These are phyloP conservation scores for Gadopsis bispinosus DNA, from an alignment of 2,797 vertebrate genomes.

Conservation along the genomic window DNA sequence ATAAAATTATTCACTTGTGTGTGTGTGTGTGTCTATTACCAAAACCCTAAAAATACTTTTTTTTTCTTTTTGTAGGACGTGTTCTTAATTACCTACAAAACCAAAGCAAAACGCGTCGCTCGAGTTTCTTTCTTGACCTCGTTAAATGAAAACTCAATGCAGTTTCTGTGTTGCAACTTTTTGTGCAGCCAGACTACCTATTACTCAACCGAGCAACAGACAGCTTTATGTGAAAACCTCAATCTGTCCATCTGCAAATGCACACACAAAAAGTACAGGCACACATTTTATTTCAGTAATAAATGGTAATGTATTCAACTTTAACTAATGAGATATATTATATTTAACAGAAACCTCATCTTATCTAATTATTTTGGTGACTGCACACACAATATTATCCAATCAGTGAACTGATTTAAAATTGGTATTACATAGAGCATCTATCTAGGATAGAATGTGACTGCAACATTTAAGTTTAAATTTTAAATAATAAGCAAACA, in stretches of 20 bases:
- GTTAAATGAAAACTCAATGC: slow-evolving; percentile 12
- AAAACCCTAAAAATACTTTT: slow-evolving; percentile 17
- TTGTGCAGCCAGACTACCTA: not conserved
- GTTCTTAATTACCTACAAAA: slow-evolving; percentile 38
- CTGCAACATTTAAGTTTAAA: not conserved
- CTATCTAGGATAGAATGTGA: not conserved
- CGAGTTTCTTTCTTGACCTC: slow-evolving; percentile 14
- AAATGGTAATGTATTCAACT: not conserved
- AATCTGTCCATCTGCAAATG: not conserved
- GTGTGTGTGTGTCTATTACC: not conserved
- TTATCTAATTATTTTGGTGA: not conserved
- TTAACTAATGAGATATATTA: not conserved
- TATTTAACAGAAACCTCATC: not conserved
- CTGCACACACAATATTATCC: not conserved
- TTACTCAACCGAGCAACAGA: not conserved
- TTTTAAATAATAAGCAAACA: not conserved
- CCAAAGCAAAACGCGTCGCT: slow-evolving; percentile 25
- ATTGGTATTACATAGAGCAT: not conserved
- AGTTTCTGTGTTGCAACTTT: not conserved
- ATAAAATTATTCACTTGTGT: slow-evolving; percentile 3
- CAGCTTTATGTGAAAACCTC: not conserved
- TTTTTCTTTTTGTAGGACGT: not conserved
- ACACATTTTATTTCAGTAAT: not conserved
- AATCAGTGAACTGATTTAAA: not conserved
- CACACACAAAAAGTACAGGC: no score